Conservation (phyloP, 2,797 vertebrate genomes). For the Cossypha dichroa region DNA sequence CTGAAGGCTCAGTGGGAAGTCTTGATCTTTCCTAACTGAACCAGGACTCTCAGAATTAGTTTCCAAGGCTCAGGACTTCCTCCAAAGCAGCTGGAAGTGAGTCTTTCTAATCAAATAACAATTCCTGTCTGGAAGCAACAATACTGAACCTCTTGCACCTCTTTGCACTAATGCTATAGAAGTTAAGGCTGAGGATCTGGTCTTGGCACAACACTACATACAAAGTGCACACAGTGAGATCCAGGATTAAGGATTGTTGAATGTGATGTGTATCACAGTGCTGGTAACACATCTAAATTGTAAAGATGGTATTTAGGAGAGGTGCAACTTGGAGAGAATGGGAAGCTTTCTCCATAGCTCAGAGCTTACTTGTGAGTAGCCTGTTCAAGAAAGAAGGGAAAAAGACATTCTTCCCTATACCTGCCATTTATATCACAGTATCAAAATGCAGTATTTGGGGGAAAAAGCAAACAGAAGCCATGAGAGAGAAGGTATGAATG, state of each 20-base stretch:
- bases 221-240: background rate
- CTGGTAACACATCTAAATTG: background rate
- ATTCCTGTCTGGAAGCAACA: background rate
- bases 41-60: background rate
- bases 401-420: background rate
- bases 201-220: background rate
- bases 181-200: background rate
- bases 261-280: background rate
- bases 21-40: background rate
- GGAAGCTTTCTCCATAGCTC: background rate
- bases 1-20: background rate
- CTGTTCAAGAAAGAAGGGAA: background rate
- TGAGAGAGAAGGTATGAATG: background rate
- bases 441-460: background rate
- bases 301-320: background rate
- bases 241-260: background rate
- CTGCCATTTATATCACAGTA: background rate
- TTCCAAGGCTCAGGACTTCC: background rate
- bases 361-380: background rate
- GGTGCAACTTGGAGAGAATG: background rate
- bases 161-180: background rate
- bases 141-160: background rate
- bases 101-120: background rate
- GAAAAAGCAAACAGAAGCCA: background rate
- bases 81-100: background rate